A percentile compares a stretch with the other conserved stretches of the same genome.
Evolutionary conservation across 2,797 vertebrate genomes (phyloP).

Genomic region (Channa striata): DNA sequence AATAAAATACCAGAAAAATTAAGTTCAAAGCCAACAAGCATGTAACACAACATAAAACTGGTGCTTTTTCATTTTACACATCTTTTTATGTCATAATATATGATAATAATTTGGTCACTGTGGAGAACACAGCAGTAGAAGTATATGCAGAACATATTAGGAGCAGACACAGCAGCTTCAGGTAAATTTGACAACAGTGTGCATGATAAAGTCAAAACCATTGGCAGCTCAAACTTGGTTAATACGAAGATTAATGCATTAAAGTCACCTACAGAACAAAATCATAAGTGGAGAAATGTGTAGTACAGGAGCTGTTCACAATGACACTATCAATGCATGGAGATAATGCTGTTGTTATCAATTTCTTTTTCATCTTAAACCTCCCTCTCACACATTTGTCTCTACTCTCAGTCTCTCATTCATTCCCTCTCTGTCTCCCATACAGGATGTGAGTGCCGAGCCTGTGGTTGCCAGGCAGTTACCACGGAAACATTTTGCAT

Average conservation of each 20-base stretch:
- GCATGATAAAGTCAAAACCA: no score
- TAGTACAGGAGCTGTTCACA: no score
- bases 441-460: constrained; percentile 53
- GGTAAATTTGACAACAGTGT: background rate
- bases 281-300: no score
- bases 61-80: background rate
- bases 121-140: no score
- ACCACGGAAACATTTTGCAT: constrained; percentile 82
- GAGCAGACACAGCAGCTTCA: background rate
- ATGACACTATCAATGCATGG: background rate
- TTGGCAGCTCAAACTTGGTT: no score
- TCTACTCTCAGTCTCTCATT: constrained; percentile 13
- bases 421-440: constrained; percentile 5
- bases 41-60: background rate
- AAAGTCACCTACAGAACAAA: no score
- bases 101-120: no score
- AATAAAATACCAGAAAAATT: background rate
- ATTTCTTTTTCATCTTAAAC: constrained; percentile 15
- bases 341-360: background rate
- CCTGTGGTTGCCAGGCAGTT: constrained; percentile 80
- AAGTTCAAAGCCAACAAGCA: background rate
- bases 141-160: background rate
- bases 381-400: constrained; percentile 32
- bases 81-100: background rate
- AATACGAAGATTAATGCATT: no score